phyloP scores from a whole-genome alignment of 2,797 vertebrate genomes.

The Botia kubotai region DNA sequence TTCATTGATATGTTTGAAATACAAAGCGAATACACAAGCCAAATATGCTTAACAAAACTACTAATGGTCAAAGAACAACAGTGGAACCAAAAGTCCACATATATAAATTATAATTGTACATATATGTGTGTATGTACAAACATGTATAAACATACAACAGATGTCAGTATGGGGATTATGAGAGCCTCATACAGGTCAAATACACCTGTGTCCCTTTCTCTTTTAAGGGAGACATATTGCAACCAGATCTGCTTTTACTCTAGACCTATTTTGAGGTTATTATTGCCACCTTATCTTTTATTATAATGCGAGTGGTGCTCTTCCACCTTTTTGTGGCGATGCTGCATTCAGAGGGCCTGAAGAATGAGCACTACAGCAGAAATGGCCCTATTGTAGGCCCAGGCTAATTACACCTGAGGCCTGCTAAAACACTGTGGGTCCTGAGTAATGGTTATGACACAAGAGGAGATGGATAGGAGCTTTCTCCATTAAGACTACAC shows the following conservation, averaged over 20 bases:
- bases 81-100: neutral
- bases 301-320: conserved; percentile 24
- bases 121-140: neutral
- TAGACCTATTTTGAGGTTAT: conserved; percentile 28
- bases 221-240: neutral
- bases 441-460: conserved; percentile 50
- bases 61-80: neutral
- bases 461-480: conserved; percentile 40
- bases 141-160: neutral
- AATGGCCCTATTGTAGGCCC: conserved; percentile 48
- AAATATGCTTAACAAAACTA: neutral
- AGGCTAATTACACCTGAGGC: conserved; percentile 53
- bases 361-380: conserved; percentile 44
- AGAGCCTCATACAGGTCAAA: neutral
- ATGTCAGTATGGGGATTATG: neutral
- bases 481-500: conserved; percentile 54
- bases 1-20: neutral
- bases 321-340: conserved; percentile 46
- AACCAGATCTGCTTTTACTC: conserved; percentile 20
- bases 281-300: conserved; percentile 39
- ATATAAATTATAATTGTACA: neutral
- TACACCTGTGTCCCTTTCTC: neutral
- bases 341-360: conserved; percentile 50
- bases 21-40: neutral
- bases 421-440: conserved; percentile 48